Percentiles rank a stretch among this genome's conserved stretches.
Evolutionary conservation across 2,888 invertebrate genomes (phyloP).

Genomic region (Pardosa pseudoannulata): DNA sequence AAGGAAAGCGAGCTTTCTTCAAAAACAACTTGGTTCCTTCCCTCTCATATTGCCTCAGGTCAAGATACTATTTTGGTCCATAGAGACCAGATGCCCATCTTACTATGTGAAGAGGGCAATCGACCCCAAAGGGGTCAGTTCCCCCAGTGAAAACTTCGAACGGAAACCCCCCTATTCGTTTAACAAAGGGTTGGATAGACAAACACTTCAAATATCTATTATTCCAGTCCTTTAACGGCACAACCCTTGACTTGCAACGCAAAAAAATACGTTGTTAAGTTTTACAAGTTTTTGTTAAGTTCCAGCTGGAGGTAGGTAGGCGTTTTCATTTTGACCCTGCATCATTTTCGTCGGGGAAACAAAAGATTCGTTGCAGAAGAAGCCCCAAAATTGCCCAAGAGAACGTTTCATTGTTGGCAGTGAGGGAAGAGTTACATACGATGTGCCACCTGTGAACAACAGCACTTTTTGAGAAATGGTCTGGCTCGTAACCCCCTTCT

Average conservation of each 20-base stretch:
- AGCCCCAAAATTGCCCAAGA: background rate
- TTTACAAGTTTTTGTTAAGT: no score
- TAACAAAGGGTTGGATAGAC: background rate
- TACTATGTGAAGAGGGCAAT: background rate
- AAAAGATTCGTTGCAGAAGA: background rate
- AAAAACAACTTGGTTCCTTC: background rate
- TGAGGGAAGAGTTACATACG: background rate
- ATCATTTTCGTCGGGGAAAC: background rate
- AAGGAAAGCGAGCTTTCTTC: background rate
- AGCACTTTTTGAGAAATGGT: no score
- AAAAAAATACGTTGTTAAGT: background rate
- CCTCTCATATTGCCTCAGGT: background rate
- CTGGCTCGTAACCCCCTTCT: no score
- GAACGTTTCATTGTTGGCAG: background rate
- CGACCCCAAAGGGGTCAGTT: background rate
- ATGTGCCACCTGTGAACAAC: background rate
- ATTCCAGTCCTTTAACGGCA: background rate
- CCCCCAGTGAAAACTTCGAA: background rate
- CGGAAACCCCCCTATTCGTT: background rate
- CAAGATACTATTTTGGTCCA: conserved; percentile 10
- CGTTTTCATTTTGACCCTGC: no score
- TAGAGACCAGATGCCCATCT: background rate
- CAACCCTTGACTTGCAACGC: background rate
- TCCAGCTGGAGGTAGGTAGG: no score
- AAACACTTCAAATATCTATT: background rate